Evolutionary conservation across 1,140 invertebrate species (phyloP).

Genomic region (Zaprionus tsacasi): DNA sequence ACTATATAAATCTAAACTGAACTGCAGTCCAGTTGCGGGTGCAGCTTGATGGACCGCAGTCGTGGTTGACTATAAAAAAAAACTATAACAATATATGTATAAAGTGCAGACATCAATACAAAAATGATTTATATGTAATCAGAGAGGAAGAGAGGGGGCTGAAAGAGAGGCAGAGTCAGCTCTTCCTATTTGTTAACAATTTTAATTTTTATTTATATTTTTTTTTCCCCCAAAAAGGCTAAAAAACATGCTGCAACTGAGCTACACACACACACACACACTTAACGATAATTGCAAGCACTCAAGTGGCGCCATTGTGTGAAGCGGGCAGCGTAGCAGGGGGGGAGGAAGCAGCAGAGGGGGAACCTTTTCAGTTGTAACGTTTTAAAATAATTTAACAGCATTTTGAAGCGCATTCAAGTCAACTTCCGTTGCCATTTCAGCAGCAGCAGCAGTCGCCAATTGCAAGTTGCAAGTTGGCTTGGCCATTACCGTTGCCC

Average conservation of each 20-base stretch:
- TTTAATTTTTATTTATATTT: conserved; percentile 45
- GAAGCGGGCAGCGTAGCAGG: conserved; percentile 1
- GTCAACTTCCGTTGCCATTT: conserved; percentile 67
- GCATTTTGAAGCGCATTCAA: conserved; percentile 79
- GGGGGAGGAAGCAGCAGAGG: conserved; percentile 7
- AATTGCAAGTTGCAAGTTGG: conserved; percentile 37
- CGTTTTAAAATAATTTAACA: conserved; percentile 82
- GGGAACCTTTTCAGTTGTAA: conserved; percentile 41
- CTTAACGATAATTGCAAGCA: conserved; percentile 76
- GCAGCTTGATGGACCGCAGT: conserved; percentile 45
- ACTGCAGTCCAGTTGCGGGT: background rate
- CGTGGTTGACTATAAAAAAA: conserved; percentile 48
- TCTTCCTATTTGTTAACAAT: conserved; percentile 39
- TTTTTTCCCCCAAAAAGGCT: conserved; percentile 13
- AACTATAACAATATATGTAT: background rate
- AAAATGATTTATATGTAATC: conserved; percentile 27
- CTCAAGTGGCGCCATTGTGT: conserved; percentile 76
- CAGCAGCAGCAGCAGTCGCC: conserved; percentile 40
- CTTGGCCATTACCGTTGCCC: conserved; percentile 27
- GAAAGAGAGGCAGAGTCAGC: too few species aligned
- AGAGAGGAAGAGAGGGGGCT: background rate
- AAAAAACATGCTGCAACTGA: conserved; percentile 26
- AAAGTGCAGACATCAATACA: background rate
- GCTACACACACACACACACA: conserved; percentile 54
- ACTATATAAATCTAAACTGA: background rate